phyloP scores from a whole-genome alignment of 2,797 vertebrate species.

The Pempheris klunzingeri region DNA sequence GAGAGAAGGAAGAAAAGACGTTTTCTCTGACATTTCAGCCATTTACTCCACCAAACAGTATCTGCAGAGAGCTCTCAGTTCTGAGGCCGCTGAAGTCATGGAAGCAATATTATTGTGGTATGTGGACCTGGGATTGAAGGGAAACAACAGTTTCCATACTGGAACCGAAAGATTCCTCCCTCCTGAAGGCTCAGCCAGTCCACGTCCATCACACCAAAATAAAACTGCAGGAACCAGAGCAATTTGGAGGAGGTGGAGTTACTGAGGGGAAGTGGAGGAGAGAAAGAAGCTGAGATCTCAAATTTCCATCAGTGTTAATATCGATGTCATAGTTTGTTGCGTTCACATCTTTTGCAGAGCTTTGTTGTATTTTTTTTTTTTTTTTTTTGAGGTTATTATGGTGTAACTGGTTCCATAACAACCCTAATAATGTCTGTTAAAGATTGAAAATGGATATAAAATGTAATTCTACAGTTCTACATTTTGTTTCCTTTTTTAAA shows the following conservation, averaged over 20 bases:
- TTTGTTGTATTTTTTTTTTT: not conserved
- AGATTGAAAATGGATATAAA: slow-evolving; percentile 26
- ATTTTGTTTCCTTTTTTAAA: slow-evolving; percentile 14
- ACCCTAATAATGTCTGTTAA: slow-evolving; percentile 10
- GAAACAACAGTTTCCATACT: slow-evolving; percentile 78
- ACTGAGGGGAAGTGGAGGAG: slow-evolving; percentile 51
- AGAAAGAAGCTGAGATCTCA: slow-evolving; percentile 30
- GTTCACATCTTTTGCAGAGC: slow-evolving; percentile 10
- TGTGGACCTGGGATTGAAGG: slow-evolving; percentile 58
- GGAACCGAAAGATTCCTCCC: slow-evolving; percentile 60
- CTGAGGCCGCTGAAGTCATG: slow-evolving; percentile 48
- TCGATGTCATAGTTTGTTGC: slow-evolving; percentile 24
- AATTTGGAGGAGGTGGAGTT: slow-evolving; percentile 66
- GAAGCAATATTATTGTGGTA: slow-evolving; percentile 62
- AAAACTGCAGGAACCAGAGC: slow-evolving; percentile 61
- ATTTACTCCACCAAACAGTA: not conserved
- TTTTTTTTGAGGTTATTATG: slow-evolving; percentile 5
- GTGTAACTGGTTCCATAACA: not conserved
- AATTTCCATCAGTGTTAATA: slow-evolving; percentile 58
- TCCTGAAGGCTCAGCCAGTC: slow-evolving; percentile 57
- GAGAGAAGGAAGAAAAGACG: not conserved
- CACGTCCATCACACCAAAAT: slow-evolving; percentile 57
- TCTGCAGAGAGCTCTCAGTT: slow-evolving; percentile 8
- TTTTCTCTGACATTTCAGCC: not conserved
- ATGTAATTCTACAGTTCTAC: not conserved